phyloP scores from a whole-genome alignment of 92 coral and sea anemone species.

The Epizoanthus scotinus region DNA sequence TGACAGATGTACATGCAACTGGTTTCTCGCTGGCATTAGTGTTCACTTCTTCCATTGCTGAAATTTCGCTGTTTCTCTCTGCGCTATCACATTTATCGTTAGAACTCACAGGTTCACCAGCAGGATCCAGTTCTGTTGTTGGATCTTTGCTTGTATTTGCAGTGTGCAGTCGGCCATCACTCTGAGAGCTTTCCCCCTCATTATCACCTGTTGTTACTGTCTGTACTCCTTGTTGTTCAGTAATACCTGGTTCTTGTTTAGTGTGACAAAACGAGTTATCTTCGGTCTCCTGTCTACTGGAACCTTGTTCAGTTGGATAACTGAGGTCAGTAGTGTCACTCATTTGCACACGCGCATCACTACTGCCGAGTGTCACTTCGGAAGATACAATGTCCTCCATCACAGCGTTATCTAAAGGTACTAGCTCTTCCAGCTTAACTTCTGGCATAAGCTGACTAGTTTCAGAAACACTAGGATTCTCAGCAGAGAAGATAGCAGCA shows the following conservation, averaged over 20 bases:
- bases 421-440: background rate
- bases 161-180: background rate
- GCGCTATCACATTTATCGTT: background rate
- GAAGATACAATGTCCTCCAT: background rate
- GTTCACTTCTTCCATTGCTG: too few species aligned
- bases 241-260: too few species aligned
- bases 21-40: background rate
- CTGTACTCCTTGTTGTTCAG: too few species aligned
- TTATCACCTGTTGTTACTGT: background rate
- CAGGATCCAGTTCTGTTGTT: background rate
- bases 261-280: background rate
- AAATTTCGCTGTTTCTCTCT: background rate
- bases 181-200: background rate
- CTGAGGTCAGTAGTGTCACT: background rate
- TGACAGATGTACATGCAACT: background rate
- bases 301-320: constrained; percentile 4
- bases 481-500: background rate
- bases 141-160: background rate
- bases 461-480: background rate
- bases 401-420: background rate
- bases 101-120: background rate
- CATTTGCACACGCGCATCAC: background rate
- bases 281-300: background rate
- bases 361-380: background rate
- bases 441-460: constrained; percentile 1